These are phyloP conservation scores for Adelphocoris suturalis DNA, from an alignment of 2,888 invertebrate species.

Conservation along the genomic window DNA sequence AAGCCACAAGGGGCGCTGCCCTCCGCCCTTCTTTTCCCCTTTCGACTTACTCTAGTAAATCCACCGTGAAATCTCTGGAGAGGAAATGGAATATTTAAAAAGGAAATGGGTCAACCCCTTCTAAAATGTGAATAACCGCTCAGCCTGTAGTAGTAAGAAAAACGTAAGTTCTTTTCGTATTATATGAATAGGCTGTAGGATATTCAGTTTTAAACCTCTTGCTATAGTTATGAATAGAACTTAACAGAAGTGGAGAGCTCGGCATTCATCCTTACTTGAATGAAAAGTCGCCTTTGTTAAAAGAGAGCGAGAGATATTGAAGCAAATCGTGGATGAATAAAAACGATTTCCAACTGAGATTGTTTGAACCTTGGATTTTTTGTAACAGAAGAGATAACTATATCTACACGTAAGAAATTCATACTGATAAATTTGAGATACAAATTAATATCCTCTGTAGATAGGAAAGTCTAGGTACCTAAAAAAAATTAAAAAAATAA, in stretches of 20 bases:
- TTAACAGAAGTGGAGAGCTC: conserved; percentile 17
- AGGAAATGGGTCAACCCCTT: conserved; percentile 67
- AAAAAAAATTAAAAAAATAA: no score
- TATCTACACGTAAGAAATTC: no score
- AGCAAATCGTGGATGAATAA: background rate
- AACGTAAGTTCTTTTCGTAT: conserved; percentile 55
- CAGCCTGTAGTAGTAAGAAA: background rate
- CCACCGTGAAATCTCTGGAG: conserved; percentile 68
- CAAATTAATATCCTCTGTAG: no score
- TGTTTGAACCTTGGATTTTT: background rate
- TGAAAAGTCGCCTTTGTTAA: background rate
- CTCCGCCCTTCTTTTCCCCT: background rate
- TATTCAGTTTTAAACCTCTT: conserved; percentile 46
- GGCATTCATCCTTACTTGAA: background rate
- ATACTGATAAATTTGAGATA: no score
- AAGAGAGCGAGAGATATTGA: background rate
- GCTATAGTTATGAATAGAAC: conserved; percentile 38
- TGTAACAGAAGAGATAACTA: no score
- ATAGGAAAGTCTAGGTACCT: no score
- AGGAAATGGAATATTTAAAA: conserved; percentile 70
- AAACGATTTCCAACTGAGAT: background rate
- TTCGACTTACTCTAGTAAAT: conserved; percentile 55
- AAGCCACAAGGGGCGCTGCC: conserved; percentile 54
- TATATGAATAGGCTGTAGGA: conserved; percentile 50
- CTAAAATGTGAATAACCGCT: conserved; percentile 66